Base-by-base conservation (phyloP, 2,888 invertebrate species). In the Cinara cedri region DNA sequence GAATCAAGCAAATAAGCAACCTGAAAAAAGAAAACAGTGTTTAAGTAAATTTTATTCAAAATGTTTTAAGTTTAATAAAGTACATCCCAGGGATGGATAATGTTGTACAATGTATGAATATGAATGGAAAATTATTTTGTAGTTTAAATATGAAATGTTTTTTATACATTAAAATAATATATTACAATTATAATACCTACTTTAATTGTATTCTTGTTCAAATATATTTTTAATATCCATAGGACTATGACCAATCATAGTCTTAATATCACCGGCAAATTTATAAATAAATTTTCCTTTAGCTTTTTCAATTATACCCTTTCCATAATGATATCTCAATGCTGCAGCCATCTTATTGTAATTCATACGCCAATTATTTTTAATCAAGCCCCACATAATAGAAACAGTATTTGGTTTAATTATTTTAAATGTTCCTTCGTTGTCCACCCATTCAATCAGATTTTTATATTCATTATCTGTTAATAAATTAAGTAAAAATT, bases 311-410 rank as follows among this genome's bases (percentile, higher is more conserved):
- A 78, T 57, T 34, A 78, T 60, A 24, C 78, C 78, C 51, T 70
- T 78, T 60, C 78, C 78, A 42, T 78, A 78, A 42, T 78, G 78
- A 34, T 78, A 78, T 42, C 78, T 78, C n/a, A 78, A 57, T 21
- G 78, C 68, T 24, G 78, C 26, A 51, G 78, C 68, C 78, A 78
- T 70, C 70, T 78, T 78, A 19, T 19, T 51, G 3, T 78, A 78
- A 34, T 78, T 49, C 78, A 78, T 78, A 42, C 21, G 51, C 68
- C 68, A 68, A 24, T 78, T 78, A 1, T 78, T 70, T 78, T 78
- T 78, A 11, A 60, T 24, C 4, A 78, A 24, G 34, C 78, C 78
- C 78, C 78, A 78, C 68, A 78, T 68, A 4, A 78, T 51, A 21
- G 70, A 62, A 51, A 78, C 51, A 44, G 78, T 78, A 21, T 24